Evolutionary conservation across 2,888 invertebrate genomes (phyloP).

Genomic region (Escarpia spicata): DNA sequence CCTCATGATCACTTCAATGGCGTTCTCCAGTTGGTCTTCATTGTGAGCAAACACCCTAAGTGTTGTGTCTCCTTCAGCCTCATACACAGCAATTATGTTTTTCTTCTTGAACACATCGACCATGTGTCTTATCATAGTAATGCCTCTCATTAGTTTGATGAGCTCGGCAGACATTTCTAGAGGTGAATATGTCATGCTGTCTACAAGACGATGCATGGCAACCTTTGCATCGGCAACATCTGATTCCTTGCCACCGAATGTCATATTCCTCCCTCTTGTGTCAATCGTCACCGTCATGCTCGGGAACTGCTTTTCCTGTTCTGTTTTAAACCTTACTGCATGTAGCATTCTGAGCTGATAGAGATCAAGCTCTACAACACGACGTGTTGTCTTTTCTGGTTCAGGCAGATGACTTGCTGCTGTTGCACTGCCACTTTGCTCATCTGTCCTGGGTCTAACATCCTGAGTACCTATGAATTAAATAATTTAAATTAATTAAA

Average conservation of each 20-base stretch:
- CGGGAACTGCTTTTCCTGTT: neutral
- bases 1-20: neutral
- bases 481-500: too few species aligned
- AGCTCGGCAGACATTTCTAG: neutral
- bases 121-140: neutral
- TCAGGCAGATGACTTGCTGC: too few species aligned
- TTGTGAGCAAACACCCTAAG: neutral
- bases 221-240: neutral
- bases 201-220: neutral
- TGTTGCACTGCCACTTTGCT: too few species aligned
- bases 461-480: too few species aligned
- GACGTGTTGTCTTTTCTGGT: neutral
- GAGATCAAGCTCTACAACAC: neutral
- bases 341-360: neutral
- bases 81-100: neutral
- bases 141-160: conserved; percentile 8
- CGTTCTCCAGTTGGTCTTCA: neutral
- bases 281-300: neutral
- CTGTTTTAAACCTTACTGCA: neutral
- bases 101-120: neutral
- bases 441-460: too few species aligned
- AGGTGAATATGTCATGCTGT: neutral
- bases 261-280: neutral
- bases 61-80: neutral
- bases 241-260: neutral